Conservation (phyloP, 2,888 invertebrate species). For the Steinernema scapterisci region DNA sequence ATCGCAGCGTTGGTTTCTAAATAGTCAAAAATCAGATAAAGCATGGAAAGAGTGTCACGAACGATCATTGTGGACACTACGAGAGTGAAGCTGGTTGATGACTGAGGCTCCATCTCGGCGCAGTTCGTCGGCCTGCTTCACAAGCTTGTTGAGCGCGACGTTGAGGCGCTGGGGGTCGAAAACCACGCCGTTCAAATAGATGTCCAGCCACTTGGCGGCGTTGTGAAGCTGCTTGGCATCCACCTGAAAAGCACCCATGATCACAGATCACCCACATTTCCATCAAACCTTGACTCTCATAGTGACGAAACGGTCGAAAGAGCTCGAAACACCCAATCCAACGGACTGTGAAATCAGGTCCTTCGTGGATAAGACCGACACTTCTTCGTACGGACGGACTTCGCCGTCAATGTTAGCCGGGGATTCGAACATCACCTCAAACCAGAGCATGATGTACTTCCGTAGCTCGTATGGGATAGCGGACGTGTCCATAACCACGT, state of each 20-base stretch:
- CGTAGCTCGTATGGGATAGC: constrained; percentile 54
- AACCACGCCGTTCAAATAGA: constrained; percentile 77
- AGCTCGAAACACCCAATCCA: constrained; percentile 52
- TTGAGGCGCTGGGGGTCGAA: constrained; percentile 78
- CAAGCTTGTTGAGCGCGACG: constrained; percentile 80
- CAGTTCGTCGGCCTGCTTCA: constrained; percentile 79
- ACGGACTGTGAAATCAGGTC: constrained; percentile 61
- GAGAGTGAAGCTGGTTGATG: constrained; percentile 3
- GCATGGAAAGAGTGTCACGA: not conserved
- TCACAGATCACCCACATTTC: not conserved
- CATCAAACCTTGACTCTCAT: constrained; percentile 52
- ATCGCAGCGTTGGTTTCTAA: constrained; percentile 55
- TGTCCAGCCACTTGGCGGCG: constrained; percentile 79
- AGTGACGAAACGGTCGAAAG: constrained; percentile 52
- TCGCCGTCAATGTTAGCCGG: constrained; percentile 70
- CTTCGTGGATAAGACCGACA: constrained; percentile 77
- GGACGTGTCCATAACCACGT: constrained; percentile 54
- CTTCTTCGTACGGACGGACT: constrained; percentile 74
- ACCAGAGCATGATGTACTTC: constrained; percentile 75
- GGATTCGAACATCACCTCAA: constrained; percentile 80
- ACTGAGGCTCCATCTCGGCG: constrained; percentile 70
- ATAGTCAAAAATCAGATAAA: constrained; percentile 30
- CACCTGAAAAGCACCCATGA: constrained; percentile 71
- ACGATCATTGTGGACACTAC: not conserved
- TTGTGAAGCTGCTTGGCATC: constrained; percentile 79